Evolutionary conservation across 1,140 invertebrate species (phyloP).

Genomic region (Cyclargus thomasi): DNA sequence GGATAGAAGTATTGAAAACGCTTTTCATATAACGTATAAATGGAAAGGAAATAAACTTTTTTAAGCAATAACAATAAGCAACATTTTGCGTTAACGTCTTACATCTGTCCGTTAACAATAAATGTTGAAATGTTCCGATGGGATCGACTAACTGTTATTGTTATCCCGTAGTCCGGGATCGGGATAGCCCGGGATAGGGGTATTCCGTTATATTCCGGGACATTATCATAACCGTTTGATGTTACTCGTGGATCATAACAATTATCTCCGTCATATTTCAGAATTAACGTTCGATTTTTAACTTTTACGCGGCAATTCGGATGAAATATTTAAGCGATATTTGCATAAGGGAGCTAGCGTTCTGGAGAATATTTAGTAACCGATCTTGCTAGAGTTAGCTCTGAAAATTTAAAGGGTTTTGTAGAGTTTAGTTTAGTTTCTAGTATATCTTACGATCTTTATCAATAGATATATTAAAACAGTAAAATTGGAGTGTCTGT

Average conservation of each 20-base stretch:
- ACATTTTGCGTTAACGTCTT: conserved; percentile 36
- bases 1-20: neutral
- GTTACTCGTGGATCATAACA: conserved; percentile 19
- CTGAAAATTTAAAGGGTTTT: no score
- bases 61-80: conserved; percentile 17
- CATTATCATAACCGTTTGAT: conserved; percentile 44
- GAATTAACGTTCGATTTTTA: conserved; percentile 9
- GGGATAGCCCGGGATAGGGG: neutral
- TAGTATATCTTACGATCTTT: no score
- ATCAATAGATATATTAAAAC: no score
- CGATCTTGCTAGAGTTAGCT: no score
- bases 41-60: conserved; percentile 10
- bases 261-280: conserved; percentile 13
- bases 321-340: neutral
- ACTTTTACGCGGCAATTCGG: neutral
- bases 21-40: conserved; percentile 1
- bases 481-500: no score
- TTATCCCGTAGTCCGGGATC: neutral
- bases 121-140: conserved; percentile 32
- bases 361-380: no score
- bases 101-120: conserved; percentile 48
- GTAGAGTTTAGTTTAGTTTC: no score
- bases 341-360: neutral
- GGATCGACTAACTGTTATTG: conserved; percentile 33
- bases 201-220: conserved; percentile 19